Conservation (phyloP, 2,888 invertebrate species). For the Orthonychiurus folsomi region DNA sequence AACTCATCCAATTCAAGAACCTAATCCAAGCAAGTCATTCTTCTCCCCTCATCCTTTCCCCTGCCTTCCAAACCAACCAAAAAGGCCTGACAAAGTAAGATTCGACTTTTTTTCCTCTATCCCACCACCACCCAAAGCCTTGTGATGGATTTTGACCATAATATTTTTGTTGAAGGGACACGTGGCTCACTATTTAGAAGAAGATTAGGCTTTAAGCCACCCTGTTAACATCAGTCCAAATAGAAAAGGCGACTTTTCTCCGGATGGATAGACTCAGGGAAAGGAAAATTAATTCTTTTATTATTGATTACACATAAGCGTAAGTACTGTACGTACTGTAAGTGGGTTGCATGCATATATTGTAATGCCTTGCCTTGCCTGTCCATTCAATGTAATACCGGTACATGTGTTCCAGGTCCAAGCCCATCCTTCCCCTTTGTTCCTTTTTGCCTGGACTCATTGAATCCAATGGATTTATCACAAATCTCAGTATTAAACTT, state of each 20-base stretch:
- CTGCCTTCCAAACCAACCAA: background rate
- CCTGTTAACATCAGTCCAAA: slow-evolving; percentile 1
- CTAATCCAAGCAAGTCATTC: background rate
- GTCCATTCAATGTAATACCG: too few species aligned
- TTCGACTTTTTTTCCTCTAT: background rate
- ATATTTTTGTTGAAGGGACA: background rate
- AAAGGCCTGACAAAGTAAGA: background rate
- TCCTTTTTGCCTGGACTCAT: too few species aligned
- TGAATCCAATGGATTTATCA: too few species aligned
- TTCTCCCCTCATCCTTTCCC: background rate
- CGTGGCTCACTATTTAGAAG: slow-evolving; percentile 13
- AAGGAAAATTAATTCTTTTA: slow-evolving; percentile 11
- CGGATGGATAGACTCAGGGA: background rate
- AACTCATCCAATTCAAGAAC: slow-evolving; percentile 1
- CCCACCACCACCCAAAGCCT: background rate
- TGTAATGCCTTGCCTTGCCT: too few species aligned
- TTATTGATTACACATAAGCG: slow-evolving; percentile 17
- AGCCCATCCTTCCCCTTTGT: too few species aligned
- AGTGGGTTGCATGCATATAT: too few species aligned
- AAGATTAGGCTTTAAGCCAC: slow-evolving; percentile 8
- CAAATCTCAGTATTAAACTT: too few species aligned
- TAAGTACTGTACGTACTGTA: too few species aligned
- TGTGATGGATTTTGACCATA: background rate
- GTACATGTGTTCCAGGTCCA: too few species aligned
- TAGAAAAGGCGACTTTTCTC: background rate